Base-by-base conservation (phyloP, 2,888 invertebrate species). In the Rhagophthalmus giganteus region DNA sequence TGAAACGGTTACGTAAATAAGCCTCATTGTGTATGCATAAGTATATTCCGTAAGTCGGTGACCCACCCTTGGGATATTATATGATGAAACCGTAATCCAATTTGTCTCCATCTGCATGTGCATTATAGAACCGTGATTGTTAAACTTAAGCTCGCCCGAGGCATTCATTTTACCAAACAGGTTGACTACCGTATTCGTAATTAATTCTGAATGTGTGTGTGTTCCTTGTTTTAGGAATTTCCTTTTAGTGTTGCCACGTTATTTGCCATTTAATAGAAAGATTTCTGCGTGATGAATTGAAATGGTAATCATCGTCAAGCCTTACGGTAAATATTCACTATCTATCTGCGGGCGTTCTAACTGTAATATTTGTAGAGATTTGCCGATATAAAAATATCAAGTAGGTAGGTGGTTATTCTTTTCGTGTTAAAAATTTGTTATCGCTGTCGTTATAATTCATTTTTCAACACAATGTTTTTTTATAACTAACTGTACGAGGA, bases 81-180 rank as follows among this genome's bases (percentile, higher is more conserved):
- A 39, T 41, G 48, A 49, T 49, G 41, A 41, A 49, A 41, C 48
- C 41, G 34, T 32, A 49, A 49, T 41, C 41, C 48, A 49, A 49
- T 49, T 49, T 49, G 48, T 47, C 37, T 49, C 48, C 40, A 49
- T 49, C 48, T 49, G 48, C 35, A 41, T 49, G 41, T 41, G 48
- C 41, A 49, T 49, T 49, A 49, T 49, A 31, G 24, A 20, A 13
- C 34, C 35, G 41, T 41, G 48, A 49, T 49, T 49, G 48, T 41
- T 49, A 49, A 35, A 41, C 47, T 47, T 47, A 47, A 47, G 47
- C 41, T 25, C 30, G 48, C 41, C 41, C 35, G 16, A 24, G 41
- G 48, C 48, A 31, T 49, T 49, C 35, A 41, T 41, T 49, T 41
- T 31, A 24, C 41, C 34, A 41, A 20, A 41, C 48, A 49, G 35